These are phyloP conservation scores for Gymnothorax javanicus DNA, from an alignment of 2,797 vertebrate genomes.

Conservation along the genomic window DNA sequence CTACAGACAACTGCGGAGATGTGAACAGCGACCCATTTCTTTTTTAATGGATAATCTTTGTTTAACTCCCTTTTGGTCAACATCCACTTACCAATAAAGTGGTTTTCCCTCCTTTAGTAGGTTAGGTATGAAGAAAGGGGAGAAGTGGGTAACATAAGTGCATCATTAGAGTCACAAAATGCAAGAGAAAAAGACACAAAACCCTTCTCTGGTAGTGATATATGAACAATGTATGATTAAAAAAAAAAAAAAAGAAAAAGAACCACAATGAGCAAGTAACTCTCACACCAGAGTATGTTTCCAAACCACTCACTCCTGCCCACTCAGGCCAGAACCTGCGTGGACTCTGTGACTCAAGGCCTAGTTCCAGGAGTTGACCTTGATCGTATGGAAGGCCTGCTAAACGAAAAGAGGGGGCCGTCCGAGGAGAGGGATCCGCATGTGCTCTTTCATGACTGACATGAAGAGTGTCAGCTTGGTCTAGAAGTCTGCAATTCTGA, in stretches of 20 bases:
- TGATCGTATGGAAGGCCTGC: not conserved
- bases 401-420: not conserved
- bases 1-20: slow-evolving; percentile 96
- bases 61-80: slow-evolving; percentile 99
- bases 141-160: slow-evolving; percentile 99
- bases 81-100: slow-evolving; percentile 99
- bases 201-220: slow-evolving; percentile 86
- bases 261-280: slow-evolving; percentile 69
- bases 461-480: not conserved
- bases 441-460: slow-evolving; percentile 30
- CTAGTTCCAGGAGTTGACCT: slow-evolving; percentile 22
- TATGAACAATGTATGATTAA: slow-evolving; percentile 82
- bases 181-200: slow-evolving; percentile 99
- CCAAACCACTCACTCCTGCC: slow-evolving; percentile 25
- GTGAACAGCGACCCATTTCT: slow-evolving; percentile 96
- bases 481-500: not conserved
- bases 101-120: slow-evolving; percentile 99
- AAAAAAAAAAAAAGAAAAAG: slow-evolving; percentile 65
- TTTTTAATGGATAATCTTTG: slow-evolving; percentile 78
- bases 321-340: not conserved
- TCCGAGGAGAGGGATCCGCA: slow-evolving; percentile 7
- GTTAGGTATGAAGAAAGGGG: slow-evolving; percentile 99
- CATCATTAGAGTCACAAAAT: slow-evolving; percentile 99
- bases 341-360: slow-evolving; percentile 21
- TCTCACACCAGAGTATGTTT: slow-evolving; percentile 62